Evolutionary conservation across 2,797 vertebrate genomes (phyloP), one percentile per base, ranked within the genome.

Genomic region (Enteromius thamalakanensis): DNA sequence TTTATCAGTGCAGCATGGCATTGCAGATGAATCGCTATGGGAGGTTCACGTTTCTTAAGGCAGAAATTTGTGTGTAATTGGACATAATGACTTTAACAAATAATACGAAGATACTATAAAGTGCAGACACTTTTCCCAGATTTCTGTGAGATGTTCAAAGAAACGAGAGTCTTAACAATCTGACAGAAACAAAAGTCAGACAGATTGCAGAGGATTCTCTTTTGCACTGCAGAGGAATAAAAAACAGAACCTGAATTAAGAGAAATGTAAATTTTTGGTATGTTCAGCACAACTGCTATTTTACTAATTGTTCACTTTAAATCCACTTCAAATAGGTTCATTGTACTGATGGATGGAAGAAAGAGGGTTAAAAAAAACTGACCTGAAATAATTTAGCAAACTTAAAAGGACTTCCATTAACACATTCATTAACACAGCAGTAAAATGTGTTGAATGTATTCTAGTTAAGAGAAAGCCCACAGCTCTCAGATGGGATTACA

Each of bases 401-500:
- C 55, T 80, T 55, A 34, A 86, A 87, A 58, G 34, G 47, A 11
- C 60, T 64, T 58, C 34, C 77, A 87, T 86, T 83, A 83, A 78
- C 37, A 72, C 75, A 70, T 83, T 76, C 62, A 85, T 87, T 77
- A 87, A 79, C 62, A 70, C 79, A 79, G 76, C 74, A 74, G 23
- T 70, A 84, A 81, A 88, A 81, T 75, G 85, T 86, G 80, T 79
- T 17, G 81, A 88, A 86, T 88, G 70, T 81, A 82, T 84, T 76
- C 55, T 53, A n/a, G 69, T 89, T 89, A 85, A 86, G 83, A 84
- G 82, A 84, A 88, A 83, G 47, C 70, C 51, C 95, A 95, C 85
- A 85, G 92, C 93, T 93, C 92, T 90, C 92, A 89, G 85, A 91
- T 87, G 84, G 94, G 95, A 98, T 96, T 97, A 97, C 93, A 91